phyloP scores from a whole-genome alignment of 2,797 vertebrate genomes.

The Bufotes viridis region DNA sequence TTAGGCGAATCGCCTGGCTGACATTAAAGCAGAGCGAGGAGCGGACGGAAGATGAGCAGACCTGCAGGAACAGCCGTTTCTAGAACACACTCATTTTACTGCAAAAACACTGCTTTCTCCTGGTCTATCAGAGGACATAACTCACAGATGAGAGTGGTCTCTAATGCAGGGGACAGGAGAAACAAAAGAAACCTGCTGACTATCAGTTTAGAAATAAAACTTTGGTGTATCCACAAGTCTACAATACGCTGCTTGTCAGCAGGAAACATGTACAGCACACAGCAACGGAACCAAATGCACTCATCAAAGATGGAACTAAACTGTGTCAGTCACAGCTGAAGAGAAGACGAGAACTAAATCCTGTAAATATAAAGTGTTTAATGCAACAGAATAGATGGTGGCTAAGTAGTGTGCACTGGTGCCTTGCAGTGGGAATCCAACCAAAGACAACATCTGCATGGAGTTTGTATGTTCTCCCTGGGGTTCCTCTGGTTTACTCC shows the following conservation, averaged over 20 bases:
- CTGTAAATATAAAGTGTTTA: not conserved
- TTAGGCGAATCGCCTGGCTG: constrained; percentile 41
- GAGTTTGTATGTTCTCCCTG: no score
- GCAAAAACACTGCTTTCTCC: not conserved
- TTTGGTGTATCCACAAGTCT: not conserved
- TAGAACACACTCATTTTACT: not conserved
- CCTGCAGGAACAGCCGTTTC: not conserved
- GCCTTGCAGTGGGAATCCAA: no score
- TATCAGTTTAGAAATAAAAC: not conserved
- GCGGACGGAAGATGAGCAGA: constrained; percentile 12
- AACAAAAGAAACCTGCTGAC: constrained; percentile 9
- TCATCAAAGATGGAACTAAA: not conserved
- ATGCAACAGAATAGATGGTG: not conserved
- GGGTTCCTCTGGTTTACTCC: no score
- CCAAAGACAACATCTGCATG: no score
- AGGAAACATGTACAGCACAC: not conserved
- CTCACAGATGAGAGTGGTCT: not conserved
- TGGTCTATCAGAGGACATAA: not conserved
- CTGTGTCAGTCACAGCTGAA: not conserved
- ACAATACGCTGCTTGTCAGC: constrained; percentile 10
- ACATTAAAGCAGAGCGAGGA: constrained; percentile 39
- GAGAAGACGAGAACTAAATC: not conserved
- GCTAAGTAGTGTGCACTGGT: no score
- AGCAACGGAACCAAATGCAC: not conserved
- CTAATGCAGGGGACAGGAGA: not conserved